Base-by-base conservation (phyloP, 2,888 invertebrate species). In the Halocaridina rubra region DNA sequence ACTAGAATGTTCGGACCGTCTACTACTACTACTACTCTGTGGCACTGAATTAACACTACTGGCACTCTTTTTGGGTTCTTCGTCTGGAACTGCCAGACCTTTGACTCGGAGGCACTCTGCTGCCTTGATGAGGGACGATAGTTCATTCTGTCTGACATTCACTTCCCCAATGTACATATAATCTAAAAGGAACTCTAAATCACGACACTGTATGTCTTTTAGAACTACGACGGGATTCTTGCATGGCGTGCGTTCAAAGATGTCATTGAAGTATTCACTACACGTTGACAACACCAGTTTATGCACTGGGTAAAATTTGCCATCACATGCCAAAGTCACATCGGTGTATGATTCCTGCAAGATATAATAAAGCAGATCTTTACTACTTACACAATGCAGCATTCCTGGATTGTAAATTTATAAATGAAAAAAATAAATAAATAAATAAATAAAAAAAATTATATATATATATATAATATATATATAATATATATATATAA, bases 141-240 rank as follows among this genome's bases (percentile, higher is more conserved):
- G 80, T 84, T 86, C 86, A 76, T 84, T 86, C 46, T 86, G 86
- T 61, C 86, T 82, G 19, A 86, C 86, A 76, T 86, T 86, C 19
- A 86, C 86, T 80, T 86, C 86, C 39, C 86, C 86, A 81, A 86
- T 80, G 67, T 86, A 86, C 86, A 86, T 86, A 82, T 86, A 86
- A 33, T 86, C 86, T 75, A 86, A 75, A 22, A 86, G 74, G 32
- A 86, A 86, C 80, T 86, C 86, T 22, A 86, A 39, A 61, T 86
- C 82, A 61, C 80, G 81, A 32, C 86, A 86, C 53, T 80, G 69
- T 32, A 86, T 86, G 80, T 86, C 86, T 76, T 86, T 86, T n/a
- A 86, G 64, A 46, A 86, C 82, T 33, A 86, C 75, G 32, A 86
- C 86, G 22, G 86, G 86, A 67, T 82, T 86, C 57, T 86, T 86